phyloP scores from a whole-genome alignment of 2,797 vertebrate genomes.

The Odontamblyopus rebecca region DNA sequence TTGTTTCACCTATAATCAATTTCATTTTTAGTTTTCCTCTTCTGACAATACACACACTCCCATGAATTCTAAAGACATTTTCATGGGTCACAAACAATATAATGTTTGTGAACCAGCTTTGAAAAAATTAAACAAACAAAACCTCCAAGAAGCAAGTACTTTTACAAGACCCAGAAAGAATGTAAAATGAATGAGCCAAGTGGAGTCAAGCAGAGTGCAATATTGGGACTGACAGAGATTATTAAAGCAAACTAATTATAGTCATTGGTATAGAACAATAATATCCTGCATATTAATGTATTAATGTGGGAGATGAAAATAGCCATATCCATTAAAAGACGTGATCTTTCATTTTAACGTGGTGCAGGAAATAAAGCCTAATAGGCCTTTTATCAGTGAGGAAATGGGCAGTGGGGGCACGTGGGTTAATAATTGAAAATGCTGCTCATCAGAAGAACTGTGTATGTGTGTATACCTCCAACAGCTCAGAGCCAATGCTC shows the following conservation, averaged over 20 bases:
- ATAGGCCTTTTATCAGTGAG: constrained; percentile 80
- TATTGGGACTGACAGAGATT: constrained; percentile 83
- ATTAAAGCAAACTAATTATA: constrained; percentile 88
- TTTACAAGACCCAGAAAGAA: constrained; percentile 10
- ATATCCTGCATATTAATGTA: constrained; percentile 87
- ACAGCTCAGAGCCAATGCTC: constrained; percentile 39
- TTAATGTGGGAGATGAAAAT: constrained; percentile 85
- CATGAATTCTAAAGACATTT: too few species aligned
- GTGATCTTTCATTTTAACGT: constrained; percentile 83
- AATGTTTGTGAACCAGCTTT: not conserved
- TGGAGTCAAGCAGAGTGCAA: constrained; percentile 76
- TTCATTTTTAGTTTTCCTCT: not conserved
- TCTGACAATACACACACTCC: not conserved
- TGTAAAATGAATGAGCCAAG: constrained; percentile 71
- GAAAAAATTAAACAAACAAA: not conserved
- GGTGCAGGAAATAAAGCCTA: constrained; percentile 82
- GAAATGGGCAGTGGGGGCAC: constrained; percentile 79
- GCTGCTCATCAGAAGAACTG: constrained; percentile 65
- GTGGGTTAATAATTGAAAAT: constrained; percentile 78
- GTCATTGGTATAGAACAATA: constrained; percentile 86
- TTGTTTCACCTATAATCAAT: not conserved
- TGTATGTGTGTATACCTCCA: constrained; percentile 50
- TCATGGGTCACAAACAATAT: not conserved
- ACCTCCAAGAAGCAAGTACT: too few species aligned
- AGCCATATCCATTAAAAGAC: constrained; percentile 84